A percentile compares a stretch with the other conserved stretches of the same genome.
Evolutionary conservation across 1,140 invertebrate genomes (phyloP).

Genomic region (Phocides pigmalion): DNA sequence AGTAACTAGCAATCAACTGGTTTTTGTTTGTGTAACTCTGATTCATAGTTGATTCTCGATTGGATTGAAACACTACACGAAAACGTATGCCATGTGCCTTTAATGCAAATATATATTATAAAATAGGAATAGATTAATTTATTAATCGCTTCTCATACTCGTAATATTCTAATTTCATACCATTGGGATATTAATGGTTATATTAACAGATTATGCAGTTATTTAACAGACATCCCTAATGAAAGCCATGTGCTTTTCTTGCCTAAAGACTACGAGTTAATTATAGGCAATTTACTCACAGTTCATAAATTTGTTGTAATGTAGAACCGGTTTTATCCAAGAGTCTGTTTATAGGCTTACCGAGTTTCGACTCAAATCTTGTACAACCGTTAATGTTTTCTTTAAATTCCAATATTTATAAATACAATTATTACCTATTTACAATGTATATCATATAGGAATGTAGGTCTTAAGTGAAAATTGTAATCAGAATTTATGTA

Average conservation of each 20-base stretch:
- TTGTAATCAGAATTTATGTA: background rate
- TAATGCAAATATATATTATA: too few relatives aligned
- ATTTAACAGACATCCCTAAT: background rate
- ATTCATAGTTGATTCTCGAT: background rate
- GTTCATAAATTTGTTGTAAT: constrained; percentile 21
- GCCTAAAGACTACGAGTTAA: constrained; percentile 12
- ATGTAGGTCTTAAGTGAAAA: background rate
- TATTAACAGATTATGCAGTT: background rate
- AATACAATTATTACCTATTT: background rate
- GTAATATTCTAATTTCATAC: too few relatives aligned
- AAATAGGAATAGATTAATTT: background rate
- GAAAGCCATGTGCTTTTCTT: constrained; percentile 5
- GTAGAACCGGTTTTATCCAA: constrained; percentile 2
- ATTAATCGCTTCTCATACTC: background rate
- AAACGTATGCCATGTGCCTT: background rate
- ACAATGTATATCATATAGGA: background rate
- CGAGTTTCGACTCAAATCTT: background rate
- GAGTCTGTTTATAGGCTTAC: constrained; percentile 4
- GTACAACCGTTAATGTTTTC: background rate
- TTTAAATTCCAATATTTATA: background rate
- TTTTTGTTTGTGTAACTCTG: constrained; percentile 2
- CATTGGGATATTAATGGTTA: background rate
- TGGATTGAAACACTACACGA: background rate
- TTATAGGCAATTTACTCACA: constrained; percentile 22
- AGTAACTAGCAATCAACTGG: constrained; percentile 9